phyloP scores from a whole-genome alignment of 2,113 vertebrate genomes.

The Bucco capensis region DNA sequence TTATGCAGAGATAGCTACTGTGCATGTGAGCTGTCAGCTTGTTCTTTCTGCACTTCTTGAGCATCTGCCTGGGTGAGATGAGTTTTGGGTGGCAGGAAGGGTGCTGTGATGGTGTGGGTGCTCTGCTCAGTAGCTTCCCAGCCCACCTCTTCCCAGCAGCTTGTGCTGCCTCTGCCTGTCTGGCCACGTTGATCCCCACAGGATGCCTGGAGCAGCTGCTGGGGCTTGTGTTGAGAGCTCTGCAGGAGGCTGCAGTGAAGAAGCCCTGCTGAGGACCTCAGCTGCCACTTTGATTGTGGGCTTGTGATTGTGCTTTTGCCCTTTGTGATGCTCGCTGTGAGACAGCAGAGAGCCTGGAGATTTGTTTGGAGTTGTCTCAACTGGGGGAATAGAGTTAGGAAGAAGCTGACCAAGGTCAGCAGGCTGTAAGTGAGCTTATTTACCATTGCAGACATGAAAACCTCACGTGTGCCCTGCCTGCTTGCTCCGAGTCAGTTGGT shows the following conservation, averaged over 20 bases:
- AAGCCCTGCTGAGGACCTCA: slow-evolving; percentile 65
- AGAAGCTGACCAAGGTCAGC: slow-evolving; percentile 47
- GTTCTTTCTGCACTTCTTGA: background rate
- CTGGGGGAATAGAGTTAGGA: slow-evolving; percentile 67
- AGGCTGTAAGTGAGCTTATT: slow-evolving; percentile 52
- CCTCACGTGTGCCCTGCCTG: slow-evolving; percentile 12
- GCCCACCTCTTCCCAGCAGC: no score
- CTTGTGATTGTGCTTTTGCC: slow-evolving; percentile 72
- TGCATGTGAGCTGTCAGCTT: background rate
- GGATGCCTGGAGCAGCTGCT: slow-evolving; percentile 66
- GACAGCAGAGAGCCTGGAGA: slow-evolving; percentile 70
- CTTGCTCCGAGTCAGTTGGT: background rate
- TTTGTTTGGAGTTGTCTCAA: slow-evolving; percentile 71
- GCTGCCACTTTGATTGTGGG: slow-evolving; percentile 72
- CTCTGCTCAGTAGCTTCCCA: background rate
- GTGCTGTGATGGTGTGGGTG: no score
- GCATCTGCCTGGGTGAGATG: background rate
- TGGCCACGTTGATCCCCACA: background rate
- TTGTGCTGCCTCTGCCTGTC: slow-evolving; percentile 9
- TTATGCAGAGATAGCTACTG: background rate
- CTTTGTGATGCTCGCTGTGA: slow-evolving; percentile 75
- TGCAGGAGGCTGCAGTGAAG: slow-evolving; percentile 28
- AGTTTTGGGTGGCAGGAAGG: no score
- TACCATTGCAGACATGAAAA: slow-evolving; percentile 15
- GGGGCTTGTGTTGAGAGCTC: slow-evolving; percentile 63